Base-by-base conservation (phyloP, 2,113 vertebrate species). In the Tragelaphus imberbis region DNA sequence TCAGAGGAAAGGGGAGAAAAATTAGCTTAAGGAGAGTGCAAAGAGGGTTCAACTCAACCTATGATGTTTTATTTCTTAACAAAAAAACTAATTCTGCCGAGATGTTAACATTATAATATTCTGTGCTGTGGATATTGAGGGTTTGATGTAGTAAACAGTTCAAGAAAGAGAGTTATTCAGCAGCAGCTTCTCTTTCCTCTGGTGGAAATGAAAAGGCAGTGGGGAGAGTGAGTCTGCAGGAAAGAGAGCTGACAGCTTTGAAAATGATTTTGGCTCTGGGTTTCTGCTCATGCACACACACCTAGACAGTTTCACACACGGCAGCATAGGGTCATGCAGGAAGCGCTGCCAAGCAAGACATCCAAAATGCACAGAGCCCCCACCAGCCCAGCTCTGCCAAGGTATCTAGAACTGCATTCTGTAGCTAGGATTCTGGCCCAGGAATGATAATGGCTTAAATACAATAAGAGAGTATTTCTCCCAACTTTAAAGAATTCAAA, bases 231-330 rank as follows among this genome's bases (percentile, higher is more conserved):
- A 56, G 27, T 30, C 94, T 71, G 5, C 55, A 91, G 94, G 59
- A 93, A 82, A 88, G 56, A 91, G 85, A 92, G 25, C 92, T 86
- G 88, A 95, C 88, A 91, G 92, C 77, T 96, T 94, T 97, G 94
- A 84, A 92, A 91, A 95, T 96, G 68, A 89, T 77, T 94, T 81
- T 80, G 88, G 81, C 91, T 94, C 91, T 96, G 91, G 56, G 47
- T 91, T 88, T 87, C 77, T 93, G 61, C 84, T 97, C 86, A 30
- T 80, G 82, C 55, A 84, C 75, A 91, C 63, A 65, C 59, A 53
- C 27, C 0, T 3, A 84, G 93, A 88, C 53, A 88, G 53, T 65
- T 49, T 44, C 13, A 30, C n/a, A 30, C 30, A 61, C 0, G 0
- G n/a, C 82, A 88, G 25, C 16, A 19, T 0, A 7, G 59, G 68